Base-by-base conservation (phyloP, 2,888 invertebrate genomes). In the Minunthozetes semirufus region DNA sequence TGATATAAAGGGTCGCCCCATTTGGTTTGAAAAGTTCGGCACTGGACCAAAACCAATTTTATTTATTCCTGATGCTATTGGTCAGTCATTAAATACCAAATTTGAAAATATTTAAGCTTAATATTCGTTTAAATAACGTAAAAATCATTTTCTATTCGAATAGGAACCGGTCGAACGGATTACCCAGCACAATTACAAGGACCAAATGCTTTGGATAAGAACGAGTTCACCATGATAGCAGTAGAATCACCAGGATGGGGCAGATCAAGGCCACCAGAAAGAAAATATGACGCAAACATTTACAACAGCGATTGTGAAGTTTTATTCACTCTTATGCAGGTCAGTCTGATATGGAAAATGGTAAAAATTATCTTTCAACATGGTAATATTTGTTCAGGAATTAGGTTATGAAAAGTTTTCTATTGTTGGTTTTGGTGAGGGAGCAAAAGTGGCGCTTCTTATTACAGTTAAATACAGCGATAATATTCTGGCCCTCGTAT, bases 41-140 rank as follows among this genome's bases (percentile, higher is more conserved):
- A 83, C 81, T 78, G 89, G 87, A n/a, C 46, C 86, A 85, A 81
- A 86, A 83, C 78, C 85, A 33, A 82, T 93, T 0, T 82, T 94
- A 5, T 86, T 91, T 76, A 85, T 92, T 81, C 93, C 93, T 0
- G 93, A 93, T 53, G 90, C 91, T 0, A 63, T 74, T 13, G 73
- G 68, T 38, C 70, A 48, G n/a, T n/a, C n/a, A n/a, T 11, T 48
- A 15, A 17, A 48, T 17, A 4, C 4, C n/a, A 6, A 3, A 6
- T 17, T 4, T 48, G 15, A 48, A 48, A 48, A 4, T 48, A 6
- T 48, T 48, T n/a, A n/a, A n/a, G n/a, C n/a, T n/a, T n/a, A n/a
- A n/a, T n/a, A n/a, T n/a, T n/a, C n/a, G n/a, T n/a, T n/a, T n/a
- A n/a, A n/a, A n/a, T n/a, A n/a, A n/a, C n/a, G n/a, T n/a, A n/a